Evolutionary conservation across 2,113 vertebrate genomes (phyloP).

Genomic region (Panthera leo): DNA sequence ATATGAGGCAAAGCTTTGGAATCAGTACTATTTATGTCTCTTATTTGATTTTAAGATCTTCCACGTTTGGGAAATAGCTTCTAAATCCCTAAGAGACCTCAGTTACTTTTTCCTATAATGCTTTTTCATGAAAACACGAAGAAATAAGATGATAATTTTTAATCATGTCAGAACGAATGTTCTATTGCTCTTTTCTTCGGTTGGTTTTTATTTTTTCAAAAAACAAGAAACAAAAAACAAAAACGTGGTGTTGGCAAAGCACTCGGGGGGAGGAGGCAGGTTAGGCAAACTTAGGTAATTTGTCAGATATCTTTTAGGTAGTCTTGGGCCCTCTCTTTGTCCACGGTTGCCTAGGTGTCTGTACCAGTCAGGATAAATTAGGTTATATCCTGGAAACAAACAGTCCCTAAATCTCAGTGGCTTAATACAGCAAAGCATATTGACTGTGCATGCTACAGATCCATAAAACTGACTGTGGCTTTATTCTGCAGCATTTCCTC

Average conservation of each 20-base stretch:
- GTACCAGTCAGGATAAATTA: conserved; percentile 39
- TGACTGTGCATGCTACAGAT: background rate
- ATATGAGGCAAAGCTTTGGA: background rate
- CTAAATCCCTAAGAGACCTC: conserved; percentile 24
- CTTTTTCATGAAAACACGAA: background rate
- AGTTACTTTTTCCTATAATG: background rate
- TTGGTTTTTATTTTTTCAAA: conserved; percentile 11
- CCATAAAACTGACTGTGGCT: background rate
- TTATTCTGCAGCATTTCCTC: background rate
- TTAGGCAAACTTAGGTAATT: background rate
- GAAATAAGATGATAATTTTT: conserved; percentile 17
- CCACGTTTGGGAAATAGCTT: background rate
- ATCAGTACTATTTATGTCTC: background rate
- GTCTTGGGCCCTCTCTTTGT: background rate
- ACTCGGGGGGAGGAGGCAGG: background rate
- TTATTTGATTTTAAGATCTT: conserved; percentile 18
- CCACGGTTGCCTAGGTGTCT: background rate
- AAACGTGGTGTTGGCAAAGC: background rate
- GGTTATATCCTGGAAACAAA: conserved; percentile 3
- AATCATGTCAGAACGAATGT: conserved; percentile 39
- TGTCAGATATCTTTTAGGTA: background rate
- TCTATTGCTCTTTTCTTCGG: background rate
- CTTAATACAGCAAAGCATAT: conserved; percentile 16
- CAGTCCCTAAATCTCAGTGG: conserved; percentile 31
- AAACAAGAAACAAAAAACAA: too few relatives aligned